Base-by-base conservation (phyloP, 2,113 vertebrate species). In the Lethenteron reissneri region DNA sequence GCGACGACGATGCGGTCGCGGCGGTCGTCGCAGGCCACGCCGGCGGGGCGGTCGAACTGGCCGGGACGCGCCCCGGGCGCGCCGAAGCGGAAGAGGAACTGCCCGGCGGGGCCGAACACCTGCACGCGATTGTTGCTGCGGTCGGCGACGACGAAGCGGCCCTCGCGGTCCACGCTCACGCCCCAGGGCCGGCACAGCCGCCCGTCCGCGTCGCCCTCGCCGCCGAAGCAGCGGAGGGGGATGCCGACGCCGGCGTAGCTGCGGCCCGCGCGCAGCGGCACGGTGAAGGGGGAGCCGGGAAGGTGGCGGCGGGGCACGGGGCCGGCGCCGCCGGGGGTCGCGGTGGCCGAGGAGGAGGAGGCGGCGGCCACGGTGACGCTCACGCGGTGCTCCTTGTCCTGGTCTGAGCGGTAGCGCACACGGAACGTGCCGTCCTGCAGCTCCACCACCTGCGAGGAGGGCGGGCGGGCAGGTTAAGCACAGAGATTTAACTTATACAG, bases 121-220 rank as follows among this genome's bases (percentile, higher is more conserved):
- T 68, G 64, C n/a, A 68, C 21, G 11, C 64, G 64, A 11, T 68
- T 68, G 64, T 68, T 68, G 64, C 64, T 68, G 21, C 64, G 64
- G 21, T 68, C 64, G n/a, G 64, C 64, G 21, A 68, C 64, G 8
- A 68, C 21, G 64, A 68, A 17, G 11, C 64, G 64, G n/a, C 64
- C 64, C n/a, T 68, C 64, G 21, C 21, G 21, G 11, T 68, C 64
- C 9, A 68, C 21, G 11, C 64, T 17, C n/a, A 68, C 21, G n/a
- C 64, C 64, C 64, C 64, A 68, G n/a, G 64, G 64, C n/a, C 64
- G 64, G 64, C 64, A 68, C 64, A 68, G 64, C 64, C 21, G n/a
- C n/a, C 64, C 64, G 9, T 68, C 64, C n/a, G 64, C 64, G 21
- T 68, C 64, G 9, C 64, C 64, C 21, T 68, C 64, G 21, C 64